Conservation (phyloP, 2,113 vertebrate genomes). For the Nesoenas mayeri region DNA sequence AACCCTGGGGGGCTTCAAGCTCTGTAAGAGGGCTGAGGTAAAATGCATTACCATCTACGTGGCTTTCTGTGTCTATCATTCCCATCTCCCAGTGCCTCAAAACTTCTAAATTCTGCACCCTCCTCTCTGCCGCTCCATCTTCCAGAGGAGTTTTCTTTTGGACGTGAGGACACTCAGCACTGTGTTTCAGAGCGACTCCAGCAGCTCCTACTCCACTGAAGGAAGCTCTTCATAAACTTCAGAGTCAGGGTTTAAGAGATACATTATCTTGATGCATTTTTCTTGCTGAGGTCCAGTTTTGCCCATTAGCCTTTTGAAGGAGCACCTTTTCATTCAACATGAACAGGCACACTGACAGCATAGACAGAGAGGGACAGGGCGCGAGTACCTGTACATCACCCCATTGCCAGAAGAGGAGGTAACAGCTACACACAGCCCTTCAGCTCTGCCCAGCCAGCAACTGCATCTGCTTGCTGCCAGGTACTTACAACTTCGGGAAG, state of each 20-base stretch:
- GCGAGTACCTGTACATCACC: background rate
- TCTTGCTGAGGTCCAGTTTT: background rate
- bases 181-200: background rate
- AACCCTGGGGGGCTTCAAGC: background rate
- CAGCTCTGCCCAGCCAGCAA: background rate
- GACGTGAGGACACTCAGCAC: background rate
- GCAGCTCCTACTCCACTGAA: background rate
- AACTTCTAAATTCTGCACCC: background rate
- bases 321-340: background rate
- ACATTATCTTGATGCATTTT: background rate
- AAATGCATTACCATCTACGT: background rate
- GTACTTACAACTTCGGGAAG: background rate
- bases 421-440: background rate
- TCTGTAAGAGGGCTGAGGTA: background rate
- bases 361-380: background rate
- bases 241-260: background rate
- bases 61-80: background rate
- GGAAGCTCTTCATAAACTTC: background rate
- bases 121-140: background rate
- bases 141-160: background rate
- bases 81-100: background rate
- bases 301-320: background rate
- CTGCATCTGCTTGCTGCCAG: background rate
- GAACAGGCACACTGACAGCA: fast-evolving
- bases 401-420: background rate